These are phyloP conservation scores for Cephonodes hylas DNA, from an alignment of 2,888 invertebrate genomes.

Conservation along the genomic window DNA sequence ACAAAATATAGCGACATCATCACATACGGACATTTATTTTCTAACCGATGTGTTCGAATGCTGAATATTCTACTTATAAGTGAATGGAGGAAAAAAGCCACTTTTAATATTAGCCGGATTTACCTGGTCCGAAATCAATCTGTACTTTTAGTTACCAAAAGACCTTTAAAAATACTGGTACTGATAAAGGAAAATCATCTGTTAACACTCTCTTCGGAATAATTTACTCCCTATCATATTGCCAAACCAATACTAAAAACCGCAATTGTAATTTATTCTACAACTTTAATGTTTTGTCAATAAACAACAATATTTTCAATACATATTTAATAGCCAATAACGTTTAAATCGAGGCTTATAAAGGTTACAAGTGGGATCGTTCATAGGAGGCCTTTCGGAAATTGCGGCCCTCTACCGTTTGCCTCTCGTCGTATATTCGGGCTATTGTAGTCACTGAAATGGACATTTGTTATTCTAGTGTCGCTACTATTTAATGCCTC, in stretches of 20 bases:
- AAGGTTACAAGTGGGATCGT: not conserved
- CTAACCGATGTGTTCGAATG: too few species aligned
- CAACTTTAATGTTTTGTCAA: slow-evolving; percentile 18
- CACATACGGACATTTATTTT: too few species aligned
- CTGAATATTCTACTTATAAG: too few species aligned
- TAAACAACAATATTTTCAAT: slow-evolving; percentile 35
- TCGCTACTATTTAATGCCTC: slow-evolving; percentile 56
- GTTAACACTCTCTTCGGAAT: too few species aligned
- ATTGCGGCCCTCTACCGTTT: slow-evolving; percentile 42
- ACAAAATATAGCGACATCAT: too few species aligned
- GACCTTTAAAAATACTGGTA: too few species aligned
- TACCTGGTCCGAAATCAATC: too few species aligned
- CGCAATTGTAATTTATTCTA: not conserved
- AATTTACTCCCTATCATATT: too few species aligned
- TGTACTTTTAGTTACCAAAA: too few species aligned
- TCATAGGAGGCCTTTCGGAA: slow-evolving; percentile 37
- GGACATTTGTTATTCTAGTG: slow-evolving; percentile 62
- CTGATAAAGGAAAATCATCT: too few species aligned
- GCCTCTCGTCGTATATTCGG: slow-evolving; percentile 48
- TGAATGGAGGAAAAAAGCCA: too few species aligned
- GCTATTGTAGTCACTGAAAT: slow-evolving; percentile 53
- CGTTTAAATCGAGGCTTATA: slow-evolving; percentile 21
- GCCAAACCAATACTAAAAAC: not conserved
- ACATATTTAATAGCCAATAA: slow-evolving; percentile 36
- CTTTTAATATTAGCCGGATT: too few species aligned